These are phyloP conservation scores for Neomonachus schauinslandi DNA, from an alignment of 2,113 vertebrate species.

Conservation along the genomic window DNA sequence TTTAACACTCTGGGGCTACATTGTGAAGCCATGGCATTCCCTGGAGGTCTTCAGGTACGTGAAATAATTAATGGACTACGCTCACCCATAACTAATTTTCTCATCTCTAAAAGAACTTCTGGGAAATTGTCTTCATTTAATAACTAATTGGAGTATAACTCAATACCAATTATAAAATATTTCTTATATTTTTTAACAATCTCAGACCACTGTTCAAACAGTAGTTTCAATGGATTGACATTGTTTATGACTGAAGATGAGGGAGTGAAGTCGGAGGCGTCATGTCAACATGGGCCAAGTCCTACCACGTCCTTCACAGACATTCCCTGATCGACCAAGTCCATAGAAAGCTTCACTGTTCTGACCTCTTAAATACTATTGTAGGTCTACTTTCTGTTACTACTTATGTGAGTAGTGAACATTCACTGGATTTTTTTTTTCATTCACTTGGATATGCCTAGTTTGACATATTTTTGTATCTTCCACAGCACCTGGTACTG, in stretches of 20 bases:
- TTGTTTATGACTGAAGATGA: background rate
- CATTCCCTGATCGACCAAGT: background rate
- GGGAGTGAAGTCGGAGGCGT: background rate
- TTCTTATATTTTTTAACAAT: slow-evolving; percentile 35
- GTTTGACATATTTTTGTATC: background rate
- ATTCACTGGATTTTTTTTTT: background rate
- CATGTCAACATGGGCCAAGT: background rate
- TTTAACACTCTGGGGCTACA: background rate
- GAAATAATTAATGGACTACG: slow-evolving; percentile 69
- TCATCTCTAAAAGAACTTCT: slow-evolving; percentile 40
- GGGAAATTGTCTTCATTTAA: slow-evolving; percentile 49
- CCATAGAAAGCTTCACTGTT: background rate
- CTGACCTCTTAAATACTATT: background rate
- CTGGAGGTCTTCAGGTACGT: slow-evolving; percentile 1
- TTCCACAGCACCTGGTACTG: background rate
- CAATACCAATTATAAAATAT: slow-evolving; percentile 33
- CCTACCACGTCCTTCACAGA: background rate
- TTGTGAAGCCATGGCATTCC: background rate
- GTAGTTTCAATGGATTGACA: background rate
- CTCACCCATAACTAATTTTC: slow-evolving; percentile 71
- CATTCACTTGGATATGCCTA: background rate
- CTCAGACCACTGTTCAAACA: background rate
- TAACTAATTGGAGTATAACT: slow-evolving; percentile 49
- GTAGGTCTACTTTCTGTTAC: background rate
- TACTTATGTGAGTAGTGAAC: background rate